Evolutionary conservation across 2,888 invertebrate species (phyloP).

Genomic region (Vannuccia rotundouncinata): DNA sequence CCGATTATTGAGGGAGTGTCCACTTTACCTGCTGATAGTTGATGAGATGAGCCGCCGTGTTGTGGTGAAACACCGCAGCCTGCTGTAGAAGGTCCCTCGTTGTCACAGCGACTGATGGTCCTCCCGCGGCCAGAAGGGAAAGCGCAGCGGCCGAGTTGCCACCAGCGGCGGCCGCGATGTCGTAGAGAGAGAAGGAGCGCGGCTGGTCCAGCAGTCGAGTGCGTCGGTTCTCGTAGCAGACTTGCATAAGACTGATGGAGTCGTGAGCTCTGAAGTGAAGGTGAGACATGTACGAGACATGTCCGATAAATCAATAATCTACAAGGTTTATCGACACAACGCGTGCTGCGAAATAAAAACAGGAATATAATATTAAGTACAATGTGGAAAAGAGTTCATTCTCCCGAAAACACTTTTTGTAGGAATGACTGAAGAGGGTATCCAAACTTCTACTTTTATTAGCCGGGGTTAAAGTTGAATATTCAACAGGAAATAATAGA

Average conservation of each 20-base stretch:
- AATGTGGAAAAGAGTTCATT: too few species aligned
- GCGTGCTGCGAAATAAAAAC: too few species aligned
- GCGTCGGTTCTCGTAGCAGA: slow-evolving; percentile 37
- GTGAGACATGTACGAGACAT: neutral
- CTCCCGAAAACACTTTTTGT: too few species aligned
- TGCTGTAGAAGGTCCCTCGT: neutral
- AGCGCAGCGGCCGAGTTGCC: slow-evolving; percentile 22
- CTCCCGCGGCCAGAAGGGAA: slow-evolving; percentile 21
- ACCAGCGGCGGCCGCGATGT: slow-evolving; percentile 31
- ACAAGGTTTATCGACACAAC: too few species aligned
- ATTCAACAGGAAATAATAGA: too few species aligned
- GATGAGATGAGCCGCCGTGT: neutral
- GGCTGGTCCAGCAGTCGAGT: neutral
- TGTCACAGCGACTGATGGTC: neutral
- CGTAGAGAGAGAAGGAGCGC: slow-evolving; percentile 21
- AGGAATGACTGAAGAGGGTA: too few species aligned
- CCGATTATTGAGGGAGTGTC: too few species aligned
- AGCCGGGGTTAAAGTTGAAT: too few species aligned
- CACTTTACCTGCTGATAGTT: neutral
- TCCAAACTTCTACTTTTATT: too few species aligned
- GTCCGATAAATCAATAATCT: too few species aligned
- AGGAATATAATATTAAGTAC: too few species aligned
- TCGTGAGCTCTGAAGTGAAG: slow-evolving; percentile 28
- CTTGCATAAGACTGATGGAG: slow-evolving; percentile 48
- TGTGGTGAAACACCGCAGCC: neutral